These are phyloP conservation scores for Beroe forskalii DNA, from an alignment of 37 sponge, comb jelly and placozoan genomes.

Conservation along the genomic window DNA sequence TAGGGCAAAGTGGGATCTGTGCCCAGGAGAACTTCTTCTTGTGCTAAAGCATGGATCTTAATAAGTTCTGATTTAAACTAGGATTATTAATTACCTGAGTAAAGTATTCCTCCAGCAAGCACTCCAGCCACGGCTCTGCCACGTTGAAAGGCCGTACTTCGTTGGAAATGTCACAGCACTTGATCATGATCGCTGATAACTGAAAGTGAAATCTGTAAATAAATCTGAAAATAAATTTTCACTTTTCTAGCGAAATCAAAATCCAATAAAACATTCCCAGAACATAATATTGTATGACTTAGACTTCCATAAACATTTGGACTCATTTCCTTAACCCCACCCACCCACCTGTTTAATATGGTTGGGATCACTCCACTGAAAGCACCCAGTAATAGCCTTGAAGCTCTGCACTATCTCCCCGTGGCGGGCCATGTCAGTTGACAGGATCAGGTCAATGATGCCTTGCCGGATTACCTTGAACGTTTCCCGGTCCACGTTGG, in stretches of 20 bases:
- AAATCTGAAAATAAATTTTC: too few relatives aligned
- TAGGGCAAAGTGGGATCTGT: too few relatives aligned
- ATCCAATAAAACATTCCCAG: too few relatives aligned
- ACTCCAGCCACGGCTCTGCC: slow-evolving; percentile 89
- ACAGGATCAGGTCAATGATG: slow-evolving; percentile 80
- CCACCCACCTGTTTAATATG: slow-evolving; percentile 53
- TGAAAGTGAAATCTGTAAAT: too few relatives aligned
- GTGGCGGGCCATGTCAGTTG: slow-evolving; percentile 85
- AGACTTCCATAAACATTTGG: too few relatives aligned
- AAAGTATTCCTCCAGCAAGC: slow-evolving; percentile 88
- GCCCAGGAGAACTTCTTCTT: too few relatives aligned
- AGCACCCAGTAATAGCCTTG: neutral
- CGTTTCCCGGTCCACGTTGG: slow-evolving; percentile 59
- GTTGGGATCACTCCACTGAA: neutral
- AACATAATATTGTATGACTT: too few relatives aligned
- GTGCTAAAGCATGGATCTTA: too few relatives aligned
- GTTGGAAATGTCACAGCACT: slow-evolving; percentile 86
- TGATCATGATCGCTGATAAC: slow-evolving; percentile 80
- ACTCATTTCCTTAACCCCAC: too few relatives aligned
- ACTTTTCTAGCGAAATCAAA: too few relatives aligned
- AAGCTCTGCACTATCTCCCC: slow-evolving; percentile 71
- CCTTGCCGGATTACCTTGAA: slow-evolving; percentile 77
- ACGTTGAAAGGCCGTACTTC: slow-evolving; percentile 82
- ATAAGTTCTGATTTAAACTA: too few relatives aligned
- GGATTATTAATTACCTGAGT: slow-evolving; percentile 63